Evolutionary conservation across 1,140 invertebrate species (phyloP).

Genomic region (Paracyclopina nana): DNA sequence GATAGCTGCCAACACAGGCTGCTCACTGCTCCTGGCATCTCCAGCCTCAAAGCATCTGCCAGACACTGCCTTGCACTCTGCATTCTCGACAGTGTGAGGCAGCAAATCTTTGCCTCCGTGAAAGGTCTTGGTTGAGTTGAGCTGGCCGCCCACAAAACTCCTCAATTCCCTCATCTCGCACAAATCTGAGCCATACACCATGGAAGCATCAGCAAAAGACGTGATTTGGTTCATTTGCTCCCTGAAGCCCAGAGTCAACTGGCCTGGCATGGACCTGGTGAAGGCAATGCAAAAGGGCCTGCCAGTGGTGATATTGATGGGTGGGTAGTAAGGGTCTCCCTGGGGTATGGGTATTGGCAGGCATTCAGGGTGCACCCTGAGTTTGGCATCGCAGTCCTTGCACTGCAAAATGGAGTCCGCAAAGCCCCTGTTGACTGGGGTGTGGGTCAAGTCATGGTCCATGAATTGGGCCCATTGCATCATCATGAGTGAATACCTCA

Average conservation of each 20-base stretch:
- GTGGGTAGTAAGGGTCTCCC: conserved; percentile 35
- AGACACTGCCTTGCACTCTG: conserved; percentile 26
- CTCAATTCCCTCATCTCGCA: conserved; percentile 32
- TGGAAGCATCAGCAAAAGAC: conserved; percentile 38
- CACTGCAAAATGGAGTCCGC: conserved; percentile 30
- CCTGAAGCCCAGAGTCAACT: conserved; percentile 31
- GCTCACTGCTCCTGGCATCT: conserved; percentile 41
- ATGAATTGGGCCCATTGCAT: conserved; percentile 36
- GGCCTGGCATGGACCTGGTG: conserved; percentile 36
- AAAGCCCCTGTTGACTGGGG: conserved; percentile 31
- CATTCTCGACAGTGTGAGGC: conserved; percentile 25
- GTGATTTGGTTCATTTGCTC: conserved; percentile 44
- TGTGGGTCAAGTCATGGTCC: conserved; percentile 38
- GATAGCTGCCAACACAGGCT: conserved; percentile 36
- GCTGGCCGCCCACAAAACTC: conserved; percentile 25
- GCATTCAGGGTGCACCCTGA: conserved; percentile 33
- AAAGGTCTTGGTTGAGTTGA: conserved; percentile 28
- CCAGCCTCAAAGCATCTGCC: conserved; percentile 32
- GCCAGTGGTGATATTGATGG: conserved; percentile 28
- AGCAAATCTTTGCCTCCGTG: conserved; percentile 25
- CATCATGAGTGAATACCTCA: conserved; percentile 29
- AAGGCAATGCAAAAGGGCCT: conserved; percentile 36
- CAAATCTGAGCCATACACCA: conserved; percentile 39
- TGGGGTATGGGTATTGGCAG: conserved; percentile 35
- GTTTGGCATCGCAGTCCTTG: conserved; percentile 27